Base-by-base conservation (phyloP, 2,888 invertebrate species). In the Deilephila elpenor region DNA sequence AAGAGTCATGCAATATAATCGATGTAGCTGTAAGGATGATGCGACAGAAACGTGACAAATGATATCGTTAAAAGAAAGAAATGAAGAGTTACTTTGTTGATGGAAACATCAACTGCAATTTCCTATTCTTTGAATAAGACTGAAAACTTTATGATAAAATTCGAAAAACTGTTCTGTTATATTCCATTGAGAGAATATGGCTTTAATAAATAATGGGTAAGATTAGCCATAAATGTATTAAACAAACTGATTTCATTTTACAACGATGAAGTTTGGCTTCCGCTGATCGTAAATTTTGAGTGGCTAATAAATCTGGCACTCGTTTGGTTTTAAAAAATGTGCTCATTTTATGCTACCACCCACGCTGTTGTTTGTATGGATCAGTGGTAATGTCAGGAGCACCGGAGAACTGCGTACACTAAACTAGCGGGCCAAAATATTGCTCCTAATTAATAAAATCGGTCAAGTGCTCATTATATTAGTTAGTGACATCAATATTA, bases 241-340 rank as follows among this genome's bases (percentile, higher is more conserved):
- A n/a, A 56, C 14, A 61, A 11, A 29, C 14, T 29, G 34, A 7
- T 32, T 32, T 19, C 5, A 32, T 61, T 19, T 19, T 32, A 61
- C 19, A 7, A 14, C 19, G 17, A 20, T 60, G 61, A 32, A 32
- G 32, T 61, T 32, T 32, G 17, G 34, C 34, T 32, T 14, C 14
- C 32, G 61, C 17, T n/a, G 56, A 61, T 61, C 61, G 19, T 62
- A 62, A 61, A 61, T 61, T 62, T 62, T 62, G 17, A 62, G 62
- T 62, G 62, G 34, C 37, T 29, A 62, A n/a, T n/a, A 62, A 62
- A 62, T 62, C 62, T 62, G 37, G 34, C 34, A 34, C 34, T 8
- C 17, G 32, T 34, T 34, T 62, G 34, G 32, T 32, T 34, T n/a
- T 19, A 34, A 61, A 62, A 62, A 60, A 34, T 7, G 4, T 0